Percentiles rank a stretch among this genome's conserved stretches.
Conservation (phyloP, 2,888 invertebrate genomes). For the Punctoribates punctum region DNA sequence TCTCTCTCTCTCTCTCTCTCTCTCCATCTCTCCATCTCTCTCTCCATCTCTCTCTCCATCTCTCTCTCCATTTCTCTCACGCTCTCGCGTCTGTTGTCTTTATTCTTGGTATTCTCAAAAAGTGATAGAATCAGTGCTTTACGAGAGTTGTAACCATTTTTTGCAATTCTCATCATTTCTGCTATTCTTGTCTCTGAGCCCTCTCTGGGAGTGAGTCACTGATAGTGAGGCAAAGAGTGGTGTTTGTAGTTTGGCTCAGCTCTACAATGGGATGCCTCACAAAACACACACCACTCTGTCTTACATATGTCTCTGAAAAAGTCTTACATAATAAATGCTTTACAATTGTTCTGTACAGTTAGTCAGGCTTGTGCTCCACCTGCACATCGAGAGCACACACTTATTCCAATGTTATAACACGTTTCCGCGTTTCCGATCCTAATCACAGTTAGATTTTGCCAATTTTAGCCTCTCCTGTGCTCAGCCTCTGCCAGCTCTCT, state of each 20-base stretch:
- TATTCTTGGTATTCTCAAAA: neutral
- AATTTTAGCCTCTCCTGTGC: conserved; percentile 15
- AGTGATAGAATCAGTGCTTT: neutral
- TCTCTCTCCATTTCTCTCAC: too few species aligned
- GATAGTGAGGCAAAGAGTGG: neutral
- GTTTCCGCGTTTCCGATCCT: conserved; percentile 28
- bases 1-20: too few species aligned
- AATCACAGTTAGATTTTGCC: conserved; percentile 14
- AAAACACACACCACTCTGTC: neutral
- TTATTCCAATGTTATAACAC: conserved; percentile 9
- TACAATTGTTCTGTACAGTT: neutral
- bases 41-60: too few species aligned
- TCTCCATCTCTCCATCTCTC: too few species aligned
- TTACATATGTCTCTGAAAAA: neutral
- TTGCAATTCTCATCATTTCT: conserved; percentile 16
- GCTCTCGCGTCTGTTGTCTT: neutral
- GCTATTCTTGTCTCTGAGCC: conserved; percentile 12
- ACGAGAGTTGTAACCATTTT: neutral
- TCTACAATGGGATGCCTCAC: neutral
- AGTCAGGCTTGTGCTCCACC: neutral
- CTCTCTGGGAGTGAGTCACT: conserved; percentile 3
- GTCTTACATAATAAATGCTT: neutral
- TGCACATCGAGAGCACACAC: conserved; percentile 3
- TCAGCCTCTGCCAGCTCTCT: neutral
- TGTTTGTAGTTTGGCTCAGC: neutral